A percentile compares a stretch with the other conserved stretches of the same genome.
Evolutionary conservation across 2,113 vertebrate genomes (phyloP).

Genomic region (Neotragus pygmaeus): DNA sequence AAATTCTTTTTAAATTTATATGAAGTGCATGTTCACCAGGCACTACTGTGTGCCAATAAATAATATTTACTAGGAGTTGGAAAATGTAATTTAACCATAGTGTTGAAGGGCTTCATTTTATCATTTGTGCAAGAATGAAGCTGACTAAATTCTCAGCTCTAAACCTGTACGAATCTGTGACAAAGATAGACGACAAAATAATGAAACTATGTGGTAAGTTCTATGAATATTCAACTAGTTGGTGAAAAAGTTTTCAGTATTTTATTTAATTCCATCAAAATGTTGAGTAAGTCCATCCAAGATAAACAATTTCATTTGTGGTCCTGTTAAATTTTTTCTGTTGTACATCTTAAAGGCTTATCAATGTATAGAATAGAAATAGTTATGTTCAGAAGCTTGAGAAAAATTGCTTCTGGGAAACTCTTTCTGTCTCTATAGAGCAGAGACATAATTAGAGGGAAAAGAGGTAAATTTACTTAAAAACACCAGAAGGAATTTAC

Average conservation of each 20-base stretch:
- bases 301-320: not conserved
- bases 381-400: not conserved
- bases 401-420: not conserved
- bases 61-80: not conserved
- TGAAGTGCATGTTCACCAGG: not conserved
- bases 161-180: not conserved
- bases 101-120: not conserved
- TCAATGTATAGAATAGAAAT: not conserved
- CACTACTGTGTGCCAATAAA: not conserved
- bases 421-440: not conserved
- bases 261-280: not conserved
- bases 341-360: not conserved
- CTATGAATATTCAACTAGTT: not conserved
- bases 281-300: not conserved
- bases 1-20: not conserved
- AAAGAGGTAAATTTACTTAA: not conserved
- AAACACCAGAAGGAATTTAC: not conserved
- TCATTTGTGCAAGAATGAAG: not conserved
- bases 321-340: not conserved
- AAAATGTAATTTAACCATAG: not conserved
- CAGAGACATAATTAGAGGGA: not conserved
- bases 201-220: not conserved
- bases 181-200: not conserved
- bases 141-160: not conserved
- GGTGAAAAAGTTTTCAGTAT: not conserved